Base-by-base conservation (phyloP, 2,113 vertebrate genomes). In the Pollachius pollachius region DNA sequence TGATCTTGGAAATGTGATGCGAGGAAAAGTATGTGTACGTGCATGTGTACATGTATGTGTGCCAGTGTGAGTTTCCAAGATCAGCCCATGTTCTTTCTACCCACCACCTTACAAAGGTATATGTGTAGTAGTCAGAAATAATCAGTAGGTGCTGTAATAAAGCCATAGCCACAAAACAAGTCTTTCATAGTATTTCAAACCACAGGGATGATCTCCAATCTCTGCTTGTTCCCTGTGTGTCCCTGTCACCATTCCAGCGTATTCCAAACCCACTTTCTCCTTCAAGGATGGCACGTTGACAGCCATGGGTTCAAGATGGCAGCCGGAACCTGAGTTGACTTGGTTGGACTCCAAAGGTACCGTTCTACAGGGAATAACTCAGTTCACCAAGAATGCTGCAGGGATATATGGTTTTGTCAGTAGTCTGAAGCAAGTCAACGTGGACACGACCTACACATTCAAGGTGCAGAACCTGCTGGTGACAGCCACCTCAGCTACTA, bases 401-500 rank as follows among this genome's bases (percentile, higher is more conserved):
- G 77, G 75, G 23, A 79, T 72, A 41, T 57, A 61, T 2, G 5
- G 16, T n/a, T 60, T 88, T 16, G 11, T 41, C 48, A 80, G 73
- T 59, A 30, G 17, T n/a, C 64, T 85, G 5, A 15, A 67, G 58
- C 64, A 57, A 1, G 66, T 72, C 18, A 71, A 16, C 41, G 5
- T 3, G 6, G 9, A 72, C 7, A 60, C 60, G 5, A 74, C 17
- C n/a, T 86, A 85, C 77, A 76, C 61, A 34, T 83, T 71, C 60
- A 15, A 71, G 30, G 76, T 86, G 66, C 62, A 77, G 54, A 86
- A 85, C 72, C 4, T 1, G 27, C 71, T 88, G 23, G 81, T 86
- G 19, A 67, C n/a, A 9, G 62, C 27, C 27, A 34, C 16, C 7
- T 27, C 62, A 0, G 5, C 21, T 5, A 25, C 15, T 6, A 37